Evolutionary conservation across 2,797 vertebrate species (phyloP), one percentile per base, ranked within the genome.

Genomic region (Anabacerthia variegaticeps): DNA sequence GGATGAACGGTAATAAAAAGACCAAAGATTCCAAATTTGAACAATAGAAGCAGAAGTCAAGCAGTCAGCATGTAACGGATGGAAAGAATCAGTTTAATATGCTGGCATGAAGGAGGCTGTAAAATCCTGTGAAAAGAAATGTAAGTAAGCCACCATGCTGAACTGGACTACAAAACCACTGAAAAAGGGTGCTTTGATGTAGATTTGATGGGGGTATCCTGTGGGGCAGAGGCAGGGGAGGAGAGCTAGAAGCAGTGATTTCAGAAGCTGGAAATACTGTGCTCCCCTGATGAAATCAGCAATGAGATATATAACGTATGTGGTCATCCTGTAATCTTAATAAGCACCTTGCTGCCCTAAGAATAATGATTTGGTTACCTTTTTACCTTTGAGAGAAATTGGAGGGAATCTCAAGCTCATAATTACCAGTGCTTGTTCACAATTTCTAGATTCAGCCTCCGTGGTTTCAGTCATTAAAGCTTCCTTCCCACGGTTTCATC

Each of bases 11-110:
- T 74, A 93, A 89, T 93, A 95, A 95, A 94, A 92, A 92, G 87
- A 93, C 73, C 65, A 94, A 92, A 96, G 55, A 86, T 73, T 82
- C 30, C 34, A 78, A 92, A 95, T 96, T 84, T 95, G 76, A 96
- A 94, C 78, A 92, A 87, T 89, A 77, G 77, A 56, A 73, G 82
- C 61, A 92, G 51, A 93, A 93, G 14, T 62, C 90, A 92, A 89
- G 39, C 56, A 66, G 67, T 59, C 61, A 88, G 71, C 46, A 79
- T 43, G 44, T 72, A 96, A 77, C 1, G 12, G 76, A 73, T 39
- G 30, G 55, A 94, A 94, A 92, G 36, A 94, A 63, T 96, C 89
- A 82, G 28, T 89, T 94, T 88, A 73, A 85, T 91, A 68, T 66
- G 44, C 92, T 69, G 43, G 58, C 76, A 93, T 91, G 84, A 32